These are phyloP conservation scores for Calonectris borealis DNA, from an alignment of 2,113 vertebrate genomes.

Conservation along the genomic window DNA sequence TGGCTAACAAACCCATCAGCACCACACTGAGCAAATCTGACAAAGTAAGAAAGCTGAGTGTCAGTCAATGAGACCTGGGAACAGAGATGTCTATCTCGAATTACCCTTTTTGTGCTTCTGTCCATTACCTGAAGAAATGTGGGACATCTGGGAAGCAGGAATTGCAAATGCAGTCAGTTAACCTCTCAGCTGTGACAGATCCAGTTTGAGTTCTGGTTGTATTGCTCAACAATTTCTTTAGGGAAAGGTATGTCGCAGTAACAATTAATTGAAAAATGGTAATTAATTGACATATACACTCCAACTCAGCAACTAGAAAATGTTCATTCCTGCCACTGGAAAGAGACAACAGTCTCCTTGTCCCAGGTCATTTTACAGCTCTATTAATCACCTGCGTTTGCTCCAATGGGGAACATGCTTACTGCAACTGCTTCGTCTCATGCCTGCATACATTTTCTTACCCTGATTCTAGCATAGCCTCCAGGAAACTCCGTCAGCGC, in stretches of 20 bases:
- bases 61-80: background rate
- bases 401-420: background rate
- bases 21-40: background rate
- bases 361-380: constrained; percentile 2
- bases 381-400: constrained; percentile 2
- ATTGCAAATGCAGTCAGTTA: background rate
- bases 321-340: constrained; percentile 3
- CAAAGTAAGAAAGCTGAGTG: constrained; percentile 15
- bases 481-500: background rate
- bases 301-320: background rate
- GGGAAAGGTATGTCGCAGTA: background rate
- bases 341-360: background rate
- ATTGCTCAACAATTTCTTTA: constrained; percentile 10
- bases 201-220: constrained; percentile 14
- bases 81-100: background rate
- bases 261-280: constrained; percentile 48
- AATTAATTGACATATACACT: constrained; percentile 37
- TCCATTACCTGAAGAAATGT: constrained; percentile 5
- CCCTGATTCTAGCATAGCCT: constrained; percentile 10
- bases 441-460: background rate
- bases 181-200: constrained; percentile 4
- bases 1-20: constrained; percentile 10
- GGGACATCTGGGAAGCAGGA: background rate
- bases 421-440: background rate
- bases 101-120: background rate